These are phyloP conservation scores for Protonibea diacanthus DNA, from an alignment of 2,797 vertebrate species.

Conservation along the genomic window DNA sequence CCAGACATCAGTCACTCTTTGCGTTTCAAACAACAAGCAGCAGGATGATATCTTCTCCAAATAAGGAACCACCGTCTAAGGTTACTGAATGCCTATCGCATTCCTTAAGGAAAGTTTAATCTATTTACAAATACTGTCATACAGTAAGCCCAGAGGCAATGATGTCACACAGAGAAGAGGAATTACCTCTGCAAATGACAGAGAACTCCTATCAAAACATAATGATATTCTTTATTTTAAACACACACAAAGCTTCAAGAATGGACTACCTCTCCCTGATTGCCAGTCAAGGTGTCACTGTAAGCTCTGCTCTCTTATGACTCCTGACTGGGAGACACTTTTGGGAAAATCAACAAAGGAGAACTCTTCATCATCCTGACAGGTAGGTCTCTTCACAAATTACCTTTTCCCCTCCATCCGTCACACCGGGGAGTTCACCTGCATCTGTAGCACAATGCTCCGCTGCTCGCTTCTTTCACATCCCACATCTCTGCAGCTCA, in stretches of 20 bases:
- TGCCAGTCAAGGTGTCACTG: conserved; percentile 88
- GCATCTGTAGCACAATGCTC: conserved; percentile 76
- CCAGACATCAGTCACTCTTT: conserved; percentile 42
- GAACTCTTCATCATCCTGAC: conserved; percentile 94
- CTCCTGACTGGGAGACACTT: conserved; percentile 84
- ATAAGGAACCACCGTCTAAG: conserved; percentile 37
- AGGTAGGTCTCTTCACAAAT: conserved; percentile 92
- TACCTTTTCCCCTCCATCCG: conserved; percentile 88
- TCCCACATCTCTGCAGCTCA: conserved; percentile 70
- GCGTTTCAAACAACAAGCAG: conserved; percentile 39
- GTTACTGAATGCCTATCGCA: conserved; percentile 49
- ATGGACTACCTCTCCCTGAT: conserved; percentile 84
- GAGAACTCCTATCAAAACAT: conserved; percentile 79
- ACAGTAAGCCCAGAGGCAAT: conserved; percentile 72
- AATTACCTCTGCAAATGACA: conserved; percentile 77
- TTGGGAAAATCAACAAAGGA: conserved; percentile 87
- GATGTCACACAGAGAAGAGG: conserved; percentile 60
- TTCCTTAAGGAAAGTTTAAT: conserved; percentile 71
- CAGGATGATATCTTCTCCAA: conserved; percentile 30
- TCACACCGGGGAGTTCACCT: conserved; percentile 87
- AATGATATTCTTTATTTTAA: conserved; percentile 83
- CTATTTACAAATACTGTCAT: conserved; percentile 77
- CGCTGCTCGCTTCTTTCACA: conserved; percentile 76
- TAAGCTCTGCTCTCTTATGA: conserved; percentile 87
- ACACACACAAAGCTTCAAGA: conserved; percentile 79